phyloP scores from a whole-genome alignment of 2,113 vertebrate genomes.

The Erpornis zantholeuca region DNA sequence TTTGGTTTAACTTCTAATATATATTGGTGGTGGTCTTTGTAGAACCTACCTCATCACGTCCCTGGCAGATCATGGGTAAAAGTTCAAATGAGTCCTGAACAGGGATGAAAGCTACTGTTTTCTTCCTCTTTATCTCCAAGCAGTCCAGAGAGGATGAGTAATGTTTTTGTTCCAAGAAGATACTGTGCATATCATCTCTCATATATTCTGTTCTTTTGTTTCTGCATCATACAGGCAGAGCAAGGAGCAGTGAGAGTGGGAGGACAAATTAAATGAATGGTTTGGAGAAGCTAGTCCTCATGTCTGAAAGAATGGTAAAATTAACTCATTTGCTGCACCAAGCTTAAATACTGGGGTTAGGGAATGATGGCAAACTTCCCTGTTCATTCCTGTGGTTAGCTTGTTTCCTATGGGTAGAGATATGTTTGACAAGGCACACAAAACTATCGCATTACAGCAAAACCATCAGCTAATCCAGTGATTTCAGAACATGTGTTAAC shows the following conservation, averaged over 20 bases:
- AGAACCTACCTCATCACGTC: not conserved
- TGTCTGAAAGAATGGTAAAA: slow-evolving; percentile 2
- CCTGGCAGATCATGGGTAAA: not conserved
- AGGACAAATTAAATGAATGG: slow-evolving; percentile 58
- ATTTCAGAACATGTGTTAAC: not conserved
- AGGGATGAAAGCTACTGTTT: not conserved
- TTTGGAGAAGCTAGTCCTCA: slow-evolving; percentile 26
- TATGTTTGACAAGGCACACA: not conserved
- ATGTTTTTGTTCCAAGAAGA: slow-evolving; percentile 28
- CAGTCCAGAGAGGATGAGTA: slow-evolving; percentile 1
- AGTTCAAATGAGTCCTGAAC: not conserved
- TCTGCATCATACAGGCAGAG: slow-evolving; percentile 5
- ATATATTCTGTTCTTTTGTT: slow-evolving; percentile 43
- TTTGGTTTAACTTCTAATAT: not conserved
- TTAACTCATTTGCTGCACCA: not conserved
- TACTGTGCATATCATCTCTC: not conserved
- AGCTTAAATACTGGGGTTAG: slow-evolving; percentile 26
- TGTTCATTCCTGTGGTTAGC: not conserved
- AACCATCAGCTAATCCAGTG: not conserved
- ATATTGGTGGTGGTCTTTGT: not conserved
- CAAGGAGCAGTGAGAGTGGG: slow-evolving; percentile 45
- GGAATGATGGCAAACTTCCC: not conserved
- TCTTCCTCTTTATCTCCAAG: not conserved
- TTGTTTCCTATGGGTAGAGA: not conserved
- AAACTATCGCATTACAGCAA: not conserved